Evolutionary conservation across 2,797 vertebrate species (phyloP).

Genomic region (Merluccius polli): DNA sequence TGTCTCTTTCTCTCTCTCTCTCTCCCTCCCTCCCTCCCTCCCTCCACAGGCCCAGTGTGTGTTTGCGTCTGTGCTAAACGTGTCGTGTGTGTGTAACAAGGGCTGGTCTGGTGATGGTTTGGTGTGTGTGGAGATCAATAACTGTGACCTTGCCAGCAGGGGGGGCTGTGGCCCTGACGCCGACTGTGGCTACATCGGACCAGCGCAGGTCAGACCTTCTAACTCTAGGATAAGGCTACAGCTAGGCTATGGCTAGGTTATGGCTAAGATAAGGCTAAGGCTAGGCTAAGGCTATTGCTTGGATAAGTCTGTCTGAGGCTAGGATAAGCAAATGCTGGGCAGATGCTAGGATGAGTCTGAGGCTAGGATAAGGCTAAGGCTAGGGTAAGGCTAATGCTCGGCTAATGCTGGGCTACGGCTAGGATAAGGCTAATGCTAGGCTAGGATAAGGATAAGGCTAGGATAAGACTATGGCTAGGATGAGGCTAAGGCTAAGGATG

Average conservation of each 20-base stretch:
- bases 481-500: too few relatives aligned
- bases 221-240: not conserved
- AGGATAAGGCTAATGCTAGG: too few relatives aligned
- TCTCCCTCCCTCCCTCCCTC: not conserved
- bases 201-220: slow-evolving; percentile 79
- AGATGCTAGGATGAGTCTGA: too few relatives aligned
- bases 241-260: not conserved
- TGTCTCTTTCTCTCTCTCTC: not conserved
- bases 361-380: too few relatives aligned
- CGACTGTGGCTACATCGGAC: slow-evolving; percentile 77
- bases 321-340: too few relatives aligned
- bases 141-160: slow-evolving; percentile 77
- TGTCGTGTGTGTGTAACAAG: slow-evolving; percentile 77
- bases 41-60: slow-evolving; percentile 78
- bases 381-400: too few relatives aligned
- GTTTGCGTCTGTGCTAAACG: slow-evolving; percentile 66
- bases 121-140: slow-evolving; percentile 83
- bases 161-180: slow-evolving; percentile 83
- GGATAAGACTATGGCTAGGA: too few relatives aligned
- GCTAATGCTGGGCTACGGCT: too few relatives aligned
- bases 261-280: not conserved
- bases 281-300: not conserved
- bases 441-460: too few relatives aligned
- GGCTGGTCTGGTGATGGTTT: slow-evolving; percentile 91
- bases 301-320: too few relatives aligned